Conservation (phyloP, 30 jellyfish, hydroid and myxozoan genomes). For the Hydractinia symbiolongicarpus region DNA sequence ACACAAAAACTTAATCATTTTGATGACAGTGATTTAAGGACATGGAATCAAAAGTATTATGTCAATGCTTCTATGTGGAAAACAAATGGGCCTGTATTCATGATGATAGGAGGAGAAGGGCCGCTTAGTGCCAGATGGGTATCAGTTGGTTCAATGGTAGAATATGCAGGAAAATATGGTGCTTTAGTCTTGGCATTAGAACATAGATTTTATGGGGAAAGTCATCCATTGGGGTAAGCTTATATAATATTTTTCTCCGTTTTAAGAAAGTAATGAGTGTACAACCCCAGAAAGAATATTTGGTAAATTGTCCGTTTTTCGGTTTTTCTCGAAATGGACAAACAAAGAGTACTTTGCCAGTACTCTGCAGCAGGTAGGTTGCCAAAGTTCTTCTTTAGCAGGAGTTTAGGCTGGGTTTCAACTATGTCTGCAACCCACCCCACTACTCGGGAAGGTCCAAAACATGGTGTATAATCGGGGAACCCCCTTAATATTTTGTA, state of each 20-base stretch:
- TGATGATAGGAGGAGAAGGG: conserved; percentile 99
- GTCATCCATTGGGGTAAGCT: conserved; percentile 78
- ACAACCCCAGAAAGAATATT: too few species aligned
- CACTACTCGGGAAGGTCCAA: too few species aligned
- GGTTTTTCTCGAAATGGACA: too few species aligned
- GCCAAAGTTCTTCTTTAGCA: too few species aligned
- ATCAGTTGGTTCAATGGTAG: conserved; percentile 74
- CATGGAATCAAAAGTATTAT: conserved; percentile 86
- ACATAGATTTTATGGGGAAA: conserved; percentile 89
- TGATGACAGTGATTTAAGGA: conserved; percentile 57
- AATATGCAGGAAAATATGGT: conserved; percentile 69
- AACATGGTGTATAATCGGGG: too few species aligned
- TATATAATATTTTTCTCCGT: neutral
- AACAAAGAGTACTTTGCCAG: too few species aligned
- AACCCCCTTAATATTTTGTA: too few species aligned
- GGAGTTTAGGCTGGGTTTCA: too few species aligned
- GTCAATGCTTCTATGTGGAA: conserved; percentile 45
- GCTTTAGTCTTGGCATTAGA: conserved; percentile 77
- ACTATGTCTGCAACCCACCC: too few species aligned
- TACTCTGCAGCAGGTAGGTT: too few species aligned
- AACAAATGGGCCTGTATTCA: conserved; percentile 78
- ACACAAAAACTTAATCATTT: conserved; percentile 79
- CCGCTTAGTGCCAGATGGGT: conserved; percentile 76
- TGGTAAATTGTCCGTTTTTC: too few species aligned
- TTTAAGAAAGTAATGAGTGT: neutral